A percentile compares a stretch with the other conserved stretches of the same genome.
These are phyloP conservation scores for Eupithecia pulchellata DNA, from an alignment of 2,888 invertebrate species.

Conservation along the genomic window DNA sequence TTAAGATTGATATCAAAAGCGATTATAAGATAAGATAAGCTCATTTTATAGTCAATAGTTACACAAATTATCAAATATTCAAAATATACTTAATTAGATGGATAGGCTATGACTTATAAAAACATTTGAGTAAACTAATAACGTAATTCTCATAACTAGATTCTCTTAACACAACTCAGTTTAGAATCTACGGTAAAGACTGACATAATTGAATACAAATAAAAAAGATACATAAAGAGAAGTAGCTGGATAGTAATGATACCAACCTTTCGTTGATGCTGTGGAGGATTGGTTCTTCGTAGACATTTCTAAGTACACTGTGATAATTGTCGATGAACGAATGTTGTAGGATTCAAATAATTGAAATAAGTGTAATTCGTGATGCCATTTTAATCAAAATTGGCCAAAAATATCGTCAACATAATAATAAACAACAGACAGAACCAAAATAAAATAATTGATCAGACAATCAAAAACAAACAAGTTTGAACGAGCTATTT, in stretches of 20 bases:
- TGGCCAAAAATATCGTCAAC: background rate
- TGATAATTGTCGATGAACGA: background rate
- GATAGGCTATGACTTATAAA: too few relatives aligned
- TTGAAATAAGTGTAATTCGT: background rate
- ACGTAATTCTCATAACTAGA: too few relatives aligned
- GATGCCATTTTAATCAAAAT: background rate
- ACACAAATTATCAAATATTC: too few relatives aligned
- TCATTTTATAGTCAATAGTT: too few relatives aligned
- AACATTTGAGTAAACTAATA: too few relatives aligned
- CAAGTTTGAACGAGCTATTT: background rate
- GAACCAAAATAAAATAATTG: background rate
- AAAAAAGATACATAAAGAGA: too few relatives aligned
- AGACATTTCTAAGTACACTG: background rate
- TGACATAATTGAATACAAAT: too few relatives aligned
- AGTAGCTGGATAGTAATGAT: background rate
- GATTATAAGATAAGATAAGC: too few relatives aligned
- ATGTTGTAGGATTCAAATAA: background rate
- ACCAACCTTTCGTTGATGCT: background rate
- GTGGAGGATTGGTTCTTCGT: background rate
- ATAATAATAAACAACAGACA: background rate
- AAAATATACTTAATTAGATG: too few relatives aligned
- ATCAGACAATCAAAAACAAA: background rate
- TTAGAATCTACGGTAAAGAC: too few relatives aligned
- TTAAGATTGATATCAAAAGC: too few relatives aligned
- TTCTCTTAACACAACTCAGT: too few relatives aligned